A percentile compares a stretch with the other conserved stretches of the same genome.
Evolutionary conservation across 2,888 invertebrate genomes (phyloP).

Genomic region (Ferdinandea cuprea): DNA sequence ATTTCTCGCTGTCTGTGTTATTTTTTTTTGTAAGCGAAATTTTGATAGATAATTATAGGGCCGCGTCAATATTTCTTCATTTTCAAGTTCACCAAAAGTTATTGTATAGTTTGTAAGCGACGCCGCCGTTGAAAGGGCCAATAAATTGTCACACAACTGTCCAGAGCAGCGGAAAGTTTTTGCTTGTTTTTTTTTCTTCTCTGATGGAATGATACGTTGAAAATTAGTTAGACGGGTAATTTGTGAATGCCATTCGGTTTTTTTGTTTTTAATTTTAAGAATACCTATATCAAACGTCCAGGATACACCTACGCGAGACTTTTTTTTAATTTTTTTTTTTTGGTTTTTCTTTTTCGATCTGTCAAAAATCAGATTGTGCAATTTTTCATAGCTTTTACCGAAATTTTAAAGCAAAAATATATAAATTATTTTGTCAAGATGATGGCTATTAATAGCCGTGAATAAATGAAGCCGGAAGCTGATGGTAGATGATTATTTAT

Average conservation of each 20-base stretch:
- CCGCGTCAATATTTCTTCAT: conserved; percentile 33
- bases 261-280: neutral
- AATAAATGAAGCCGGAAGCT: neutral
- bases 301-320: conserved; percentile 27
- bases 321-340: neutral
- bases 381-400: conserved; percentile 11
- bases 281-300: conserved; percentile 15
- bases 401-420: neutral
- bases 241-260: conserved; percentile 9
- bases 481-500: neutral
- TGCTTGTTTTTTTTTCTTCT: neutral
- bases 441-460: neutral
- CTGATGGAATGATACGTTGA: conserved; percentile 7
- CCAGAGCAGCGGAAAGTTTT: conserved; percentile 44
- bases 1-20: conserved; percentile 30
- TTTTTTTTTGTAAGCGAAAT: neutral
- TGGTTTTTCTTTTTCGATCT: conserved; percentile 4
- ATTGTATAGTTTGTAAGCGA: conserved; percentile 28
- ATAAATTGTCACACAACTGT: conserved; percentile 53
- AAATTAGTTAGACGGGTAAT: conserved; percentile 28
- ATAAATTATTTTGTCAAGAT: neutral
- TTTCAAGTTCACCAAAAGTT: conserved; percentile 58
- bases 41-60: conserved; percentile 36
- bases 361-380: conserved; percentile 35
- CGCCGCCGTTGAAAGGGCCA: conserved; percentile 50